Base-by-base conservation (phyloP, 2,888 invertebrate genomes). In the Erebia palarica region DNA sequence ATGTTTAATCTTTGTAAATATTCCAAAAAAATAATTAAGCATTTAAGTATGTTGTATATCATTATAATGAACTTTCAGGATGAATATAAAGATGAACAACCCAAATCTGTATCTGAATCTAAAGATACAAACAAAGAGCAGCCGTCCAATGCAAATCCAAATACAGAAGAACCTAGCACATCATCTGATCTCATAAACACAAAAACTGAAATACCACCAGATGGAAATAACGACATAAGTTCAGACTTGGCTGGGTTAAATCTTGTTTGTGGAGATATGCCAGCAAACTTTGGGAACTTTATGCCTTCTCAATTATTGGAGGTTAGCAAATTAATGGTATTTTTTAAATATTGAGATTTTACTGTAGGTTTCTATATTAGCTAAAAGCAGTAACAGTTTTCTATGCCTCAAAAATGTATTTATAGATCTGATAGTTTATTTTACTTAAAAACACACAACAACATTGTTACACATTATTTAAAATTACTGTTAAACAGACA, bases 51-150 rank as follows among this genome's bases (percentile, higher is more conserved):
- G 44, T 44, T 2, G 0, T 9, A 1, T 59, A n/a, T 11, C n/a
- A 44, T 18, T 63, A 66, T 18, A 51, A 60, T 60, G 8, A 5
- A 27, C 27, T 94, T 94, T 71, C 89, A 95, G 94, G 94, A 95
- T 80, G 95, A 95, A 78, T 95, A 94, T 78, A 94, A 94, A 80
- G 95, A 95, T 82, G 89, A 93, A 49, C 77, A 80, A 47, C 79
- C 81, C 2, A 82, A 88, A 77, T 69, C 75, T 76, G 72, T 79
- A 75, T 73, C 76, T 76, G 67, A 77, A 72, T 71, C 80, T n/a
- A 80, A 84, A 70, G 75, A 75, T 60, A 77, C 80, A 63, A 83
- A 76, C 69, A 78, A 79, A 71, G 81, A 81, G 7, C 70, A 84
- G 61, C 76, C 83, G 13, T 80, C 81, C 27, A 80, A 85, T 59